These are phyloP conservation scores for Drosophila parabipectinata DNA, from an alignment of 1,140 invertebrate species.

Conservation along the genomic window DNA sequence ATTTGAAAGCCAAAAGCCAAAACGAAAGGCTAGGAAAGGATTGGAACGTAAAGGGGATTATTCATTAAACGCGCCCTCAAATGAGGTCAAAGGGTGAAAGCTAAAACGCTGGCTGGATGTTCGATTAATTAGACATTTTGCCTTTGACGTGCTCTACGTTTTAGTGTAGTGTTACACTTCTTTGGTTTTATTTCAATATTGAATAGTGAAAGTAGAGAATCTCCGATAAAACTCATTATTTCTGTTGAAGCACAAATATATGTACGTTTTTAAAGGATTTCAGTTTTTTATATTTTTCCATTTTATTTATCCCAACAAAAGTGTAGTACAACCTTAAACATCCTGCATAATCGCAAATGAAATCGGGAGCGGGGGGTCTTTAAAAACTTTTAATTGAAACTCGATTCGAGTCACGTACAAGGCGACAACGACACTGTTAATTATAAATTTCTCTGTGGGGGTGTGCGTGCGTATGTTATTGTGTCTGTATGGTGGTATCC, in stretches of 20 bases:
- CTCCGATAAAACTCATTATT: not conserved
- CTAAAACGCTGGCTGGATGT: conserved; percentile 19
- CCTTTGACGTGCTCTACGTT: not conserved
- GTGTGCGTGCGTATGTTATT: not conserved
- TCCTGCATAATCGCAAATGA: conserved; percentile 38
- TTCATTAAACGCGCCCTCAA: conserved; percentile 49
- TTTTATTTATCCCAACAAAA: not conserved
- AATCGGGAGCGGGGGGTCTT: conserved; percentile 11
- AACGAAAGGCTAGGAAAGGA: not conserved
- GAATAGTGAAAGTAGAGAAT: no score
- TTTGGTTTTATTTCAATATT: not conserved
- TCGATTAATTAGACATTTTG: conserved; percentile 74
- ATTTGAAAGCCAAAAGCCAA: conserved; percentile 22
- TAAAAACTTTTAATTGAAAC: conserved; percentile 58
- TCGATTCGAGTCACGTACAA: conserved; percentile 22
- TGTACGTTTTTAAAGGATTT: not conserved
- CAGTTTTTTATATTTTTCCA: not conserved
- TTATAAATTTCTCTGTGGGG: conserved; percentile 43
- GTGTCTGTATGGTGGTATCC: not conserved
- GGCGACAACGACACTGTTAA: conserved; percentile 54
- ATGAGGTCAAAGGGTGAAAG: conserved; percentile 50
- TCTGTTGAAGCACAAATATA: not conserved
- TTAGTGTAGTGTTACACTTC: not conserved
- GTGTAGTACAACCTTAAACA: not conserved
- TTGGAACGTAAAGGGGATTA: conserved; percentile 24